Evolutionary conservation across 2,888 invertebrate species (phyloP).

Genomic region (Cecidostiba fungosa): DNA sequence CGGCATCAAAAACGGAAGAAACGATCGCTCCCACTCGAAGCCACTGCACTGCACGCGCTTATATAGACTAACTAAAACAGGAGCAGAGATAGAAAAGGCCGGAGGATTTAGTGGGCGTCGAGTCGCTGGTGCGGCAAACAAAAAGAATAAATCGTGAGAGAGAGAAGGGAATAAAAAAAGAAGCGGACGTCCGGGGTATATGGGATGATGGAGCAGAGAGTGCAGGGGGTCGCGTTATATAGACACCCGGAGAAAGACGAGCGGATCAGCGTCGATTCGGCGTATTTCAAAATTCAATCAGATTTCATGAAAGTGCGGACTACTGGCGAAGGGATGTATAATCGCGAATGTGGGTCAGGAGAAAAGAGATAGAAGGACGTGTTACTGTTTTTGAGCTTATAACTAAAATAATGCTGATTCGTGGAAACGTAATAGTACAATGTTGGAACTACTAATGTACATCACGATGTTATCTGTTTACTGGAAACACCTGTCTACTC

Average conservation of each 20-base stretch:
- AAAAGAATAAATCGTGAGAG: constrained; percentile 58
- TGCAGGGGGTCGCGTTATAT: not conserved
- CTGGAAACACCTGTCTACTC: too few species aligned
- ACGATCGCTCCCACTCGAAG: not conserved
- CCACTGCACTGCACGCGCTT: too few species aligned
- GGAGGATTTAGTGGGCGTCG: constrained; percentile 62
- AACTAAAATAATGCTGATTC: too few species aligned
- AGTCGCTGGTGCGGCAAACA: constrained; percentile 60
- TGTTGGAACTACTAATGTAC: too few species aligned
- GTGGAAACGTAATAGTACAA: too few species aligned
- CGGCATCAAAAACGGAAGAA: constrained; percentile 5
- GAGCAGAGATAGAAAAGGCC: constrained; percentile 20
- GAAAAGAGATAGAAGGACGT: too few species aligned
- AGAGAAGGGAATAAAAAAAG: not conserved
- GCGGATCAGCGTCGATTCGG: constrained; percentile 44
- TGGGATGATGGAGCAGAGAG: not conserved
- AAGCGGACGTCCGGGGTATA: not conserved
- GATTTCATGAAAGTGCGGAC: constrained; percentile 54
- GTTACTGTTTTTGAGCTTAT: too few species aligned
- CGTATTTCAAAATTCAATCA: constrained; percentile 65
- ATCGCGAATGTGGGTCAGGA: constrained; percentile 17
- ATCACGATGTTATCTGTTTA: too few species aligned
- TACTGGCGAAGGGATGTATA: not conserved
- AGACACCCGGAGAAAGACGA: constrained; percentile 19
- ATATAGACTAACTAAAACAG: constrained; percentile 11